These are phyloP conservation scores for Panopea generosa DNA, from an alignment of 2,888 invertebrate species.

Conservation along the genomic window DNA sequence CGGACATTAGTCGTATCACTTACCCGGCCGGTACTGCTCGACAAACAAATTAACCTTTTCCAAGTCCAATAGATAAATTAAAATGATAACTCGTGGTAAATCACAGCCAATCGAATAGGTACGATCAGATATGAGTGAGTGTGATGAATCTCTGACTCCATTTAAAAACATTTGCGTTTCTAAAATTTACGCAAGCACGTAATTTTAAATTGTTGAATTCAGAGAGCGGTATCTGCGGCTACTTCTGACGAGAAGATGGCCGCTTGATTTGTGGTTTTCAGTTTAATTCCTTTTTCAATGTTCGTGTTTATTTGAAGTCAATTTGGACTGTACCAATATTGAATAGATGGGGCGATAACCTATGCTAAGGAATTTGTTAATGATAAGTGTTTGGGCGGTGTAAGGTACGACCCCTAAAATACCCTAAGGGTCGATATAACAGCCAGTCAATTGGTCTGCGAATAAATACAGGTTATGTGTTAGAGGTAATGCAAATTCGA, in stretches of 20 bases:
- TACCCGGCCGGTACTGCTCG: background rate
- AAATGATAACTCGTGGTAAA: conserved; percentile 1
- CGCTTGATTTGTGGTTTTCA: too few species aligned
- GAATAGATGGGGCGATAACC: conserved; percentile 23
- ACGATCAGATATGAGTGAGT: conserved; percentile 1
- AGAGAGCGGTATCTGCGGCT: too few species aligned
- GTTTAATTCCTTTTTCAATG: too few species aligned
- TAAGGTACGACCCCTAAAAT: conserved; percentile 19
- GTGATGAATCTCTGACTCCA: too few species aligned
- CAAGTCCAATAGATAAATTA: conserved; percentile 4
- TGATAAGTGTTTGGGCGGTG: conserved; percentile 12
- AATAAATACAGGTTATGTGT: conserved; percentile 25
- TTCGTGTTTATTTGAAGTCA: background rate
- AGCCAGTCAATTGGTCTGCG: conserved; percentile 32
- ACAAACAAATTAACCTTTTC: conserved; percentile 8
- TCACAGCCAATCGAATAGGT: background rate
- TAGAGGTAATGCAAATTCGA: too few species aligned
- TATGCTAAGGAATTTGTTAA: conserved; percentile 21
- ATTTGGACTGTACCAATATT: conserved; percentile 33
- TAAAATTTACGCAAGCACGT: too few species aligned
- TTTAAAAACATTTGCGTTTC: too few species aligned
- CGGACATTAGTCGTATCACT: too few species aligned
- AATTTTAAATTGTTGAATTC: too few species aligned
- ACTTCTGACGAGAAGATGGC: too few species aligned
- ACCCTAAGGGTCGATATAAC: conserved; percentile 21